Conservation (phyloP, 2,113 vertebrate species). For the Calidris pygmaea region DNA sequence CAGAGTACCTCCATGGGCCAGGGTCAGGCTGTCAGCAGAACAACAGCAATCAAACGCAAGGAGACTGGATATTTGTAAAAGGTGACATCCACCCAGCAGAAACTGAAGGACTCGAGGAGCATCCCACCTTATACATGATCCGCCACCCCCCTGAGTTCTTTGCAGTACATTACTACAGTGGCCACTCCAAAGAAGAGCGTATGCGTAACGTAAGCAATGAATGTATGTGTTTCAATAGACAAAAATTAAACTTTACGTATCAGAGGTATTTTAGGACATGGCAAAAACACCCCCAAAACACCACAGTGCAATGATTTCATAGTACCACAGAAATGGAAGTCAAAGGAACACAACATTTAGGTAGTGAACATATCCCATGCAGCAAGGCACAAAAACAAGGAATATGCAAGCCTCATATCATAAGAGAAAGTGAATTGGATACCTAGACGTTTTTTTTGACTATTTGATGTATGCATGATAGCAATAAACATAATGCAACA, state of each 20-base stretch:
- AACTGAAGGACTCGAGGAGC: background rate
- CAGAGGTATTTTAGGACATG: background rate
- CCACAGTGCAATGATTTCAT: background rate
- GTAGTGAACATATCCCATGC: background rate
- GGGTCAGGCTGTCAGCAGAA: background rate
- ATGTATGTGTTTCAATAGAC: accelerated
- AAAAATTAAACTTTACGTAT: background rate
- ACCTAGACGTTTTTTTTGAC: background rate
- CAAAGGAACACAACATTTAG: background rate
- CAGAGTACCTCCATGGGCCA: background rate
- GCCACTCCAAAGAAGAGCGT: background rate
- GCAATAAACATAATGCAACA: background rate
- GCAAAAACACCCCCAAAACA: background rate
- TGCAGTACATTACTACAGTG: background rate
- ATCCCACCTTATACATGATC: background rate
- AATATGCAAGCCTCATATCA: background rate
- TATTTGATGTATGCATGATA: background rate
- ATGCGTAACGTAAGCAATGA: background rate
- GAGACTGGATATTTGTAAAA: background rate
- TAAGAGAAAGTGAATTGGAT: background rate
- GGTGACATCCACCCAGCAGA: background rate
- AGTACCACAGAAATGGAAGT: background rate
- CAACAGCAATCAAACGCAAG: background rate
- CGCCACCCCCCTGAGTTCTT: background rate
- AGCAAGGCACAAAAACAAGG: background rate